A percentile compares a stretch with the other conserved stretches of the same genome.
Conservation (phyloP, 2,797 vertebrate genomes). For the Chaunax sp. region DNA sequence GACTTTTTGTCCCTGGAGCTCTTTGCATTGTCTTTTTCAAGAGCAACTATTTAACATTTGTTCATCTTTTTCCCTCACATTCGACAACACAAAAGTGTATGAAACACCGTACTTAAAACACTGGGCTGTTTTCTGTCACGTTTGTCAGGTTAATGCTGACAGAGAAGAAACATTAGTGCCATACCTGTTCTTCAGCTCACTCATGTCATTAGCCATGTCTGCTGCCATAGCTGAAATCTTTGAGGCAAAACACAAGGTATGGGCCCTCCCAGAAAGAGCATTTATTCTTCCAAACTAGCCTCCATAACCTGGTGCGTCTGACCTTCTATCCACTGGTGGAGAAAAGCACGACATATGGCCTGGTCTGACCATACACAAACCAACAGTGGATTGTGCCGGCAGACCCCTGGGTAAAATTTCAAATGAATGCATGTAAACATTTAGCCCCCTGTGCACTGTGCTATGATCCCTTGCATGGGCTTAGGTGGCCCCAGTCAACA, state of each 20-base stretch:
- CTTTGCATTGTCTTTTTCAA: conserved; percentile 14
- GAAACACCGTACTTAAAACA: conserved; percentile 44
- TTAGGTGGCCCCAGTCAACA: conserved; percentile 83
- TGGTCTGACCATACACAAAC: conserved; percentile 16
- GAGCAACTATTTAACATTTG: conserved; percentile 23
- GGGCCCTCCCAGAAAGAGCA: conserved; percentile 37
- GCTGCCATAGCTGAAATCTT: conserved; percentile 41
- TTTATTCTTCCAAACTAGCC: conserved; percentile 59
- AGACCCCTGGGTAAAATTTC: conserved; percentile 74
- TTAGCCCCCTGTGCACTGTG: conserved; percentile 75
- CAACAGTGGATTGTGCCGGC: conserved; percentile 39
- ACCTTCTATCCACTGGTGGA: conserved; percentile 55
- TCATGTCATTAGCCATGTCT: conserved; percentile 37
- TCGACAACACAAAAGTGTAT: conserved; percentile 49
- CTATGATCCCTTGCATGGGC: conserved; percentile 72
- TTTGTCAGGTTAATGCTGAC: conserved; percentile 65
- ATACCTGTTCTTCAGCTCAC: conserved; percentile 38
- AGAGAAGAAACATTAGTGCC: conserved; percentile 58
- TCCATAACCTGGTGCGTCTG: conserved; percentile 54
- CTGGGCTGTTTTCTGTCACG: conserved; percentile 53
- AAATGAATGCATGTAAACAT: conserved; percentile 85
- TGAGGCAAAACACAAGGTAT: conserved; percentile 27
- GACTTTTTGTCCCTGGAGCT: conserved; percentile 14
- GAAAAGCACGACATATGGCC: conserved; percentile 65
- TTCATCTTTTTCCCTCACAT: conserved; percentile 33